Conservation (phyloP, 2,888 invertebrate genomes). For the Oithona nana region DNA sequence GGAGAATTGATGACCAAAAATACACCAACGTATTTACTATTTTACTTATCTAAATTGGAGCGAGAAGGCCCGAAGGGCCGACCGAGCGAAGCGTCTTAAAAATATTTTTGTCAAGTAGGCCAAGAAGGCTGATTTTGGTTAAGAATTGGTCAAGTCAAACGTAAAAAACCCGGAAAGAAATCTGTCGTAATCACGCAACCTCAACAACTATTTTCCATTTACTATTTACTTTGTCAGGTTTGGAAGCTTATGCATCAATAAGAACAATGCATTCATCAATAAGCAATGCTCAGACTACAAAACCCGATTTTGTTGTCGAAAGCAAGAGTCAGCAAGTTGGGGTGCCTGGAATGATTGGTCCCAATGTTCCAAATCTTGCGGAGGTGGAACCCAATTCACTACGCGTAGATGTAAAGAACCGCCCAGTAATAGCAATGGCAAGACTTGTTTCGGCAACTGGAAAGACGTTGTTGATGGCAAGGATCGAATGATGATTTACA, state of each 20-base stretch:
- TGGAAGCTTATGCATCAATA: neutral
- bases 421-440: neutral
- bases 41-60: neutral
- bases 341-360: constrained; percentile 6
- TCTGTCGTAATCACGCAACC: too few species aligned
- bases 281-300: constrained; percentile 8
- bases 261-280: constrained; percentile 1
- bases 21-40: constrained; percentile 1
- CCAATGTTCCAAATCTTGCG: constrained; percentile 5
- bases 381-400: neutral
- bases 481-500: neutral
- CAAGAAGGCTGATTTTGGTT: too few species aligned
- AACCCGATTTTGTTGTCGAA: constrained; percentile 5
- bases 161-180: too few species aligned
- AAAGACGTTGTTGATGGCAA: neutral
- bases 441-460: neutral
- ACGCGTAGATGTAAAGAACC: neutral
- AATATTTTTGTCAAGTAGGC: too few species aligned
- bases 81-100: too few species aligned
- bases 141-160: too few species aligned
- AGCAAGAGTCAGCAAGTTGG: constrained; percentile 7
- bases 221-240: too few species aligned
- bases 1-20: constrained; percentile 3
- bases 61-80: too few species aligned
- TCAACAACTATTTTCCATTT: too few species aligned